These are phyloP conservation scores for Glaucopsyche alexis DNA, from an alignment of 2,888 invertebrate species.

Conservation along the genomic window DNA sequence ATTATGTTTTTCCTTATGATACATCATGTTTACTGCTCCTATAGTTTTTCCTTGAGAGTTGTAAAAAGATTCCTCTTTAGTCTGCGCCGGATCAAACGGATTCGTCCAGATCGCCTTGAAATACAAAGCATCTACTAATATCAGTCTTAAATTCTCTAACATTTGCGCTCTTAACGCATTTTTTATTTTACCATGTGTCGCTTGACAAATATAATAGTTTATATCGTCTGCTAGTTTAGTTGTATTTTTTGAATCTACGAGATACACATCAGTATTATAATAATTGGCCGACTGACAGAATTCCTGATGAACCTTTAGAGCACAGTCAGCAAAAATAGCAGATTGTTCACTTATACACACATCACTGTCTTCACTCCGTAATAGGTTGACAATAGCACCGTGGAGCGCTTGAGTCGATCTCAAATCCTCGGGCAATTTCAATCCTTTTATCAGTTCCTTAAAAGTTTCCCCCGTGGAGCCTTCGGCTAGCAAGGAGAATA, in stretches of 20 bases:
- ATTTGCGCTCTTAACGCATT: slow-evolving; percentile 79
- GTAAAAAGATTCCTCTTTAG: slow-evolving; percentile 78
- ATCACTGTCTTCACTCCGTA: slow-evolving; percentile 55
- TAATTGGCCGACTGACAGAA: slow-evolving; percentile 62
- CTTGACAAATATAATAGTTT: slow-evolving; percentile 83
- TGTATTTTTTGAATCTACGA: slow-evolving; percentile 78
- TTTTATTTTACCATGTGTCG: slow-evolving; percentile 84
- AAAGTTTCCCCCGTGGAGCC: slow-evolving; percentile 68
- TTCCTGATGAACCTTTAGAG: slow-evolving; percentile 59
- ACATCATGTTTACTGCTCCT: slow-evolving; percentile 87
- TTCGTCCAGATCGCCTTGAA: slow-evolving; percentile 87
- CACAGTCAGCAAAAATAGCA: slow-evolving; percentile 61
- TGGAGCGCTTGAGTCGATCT: slow-evolving; percentile 61
- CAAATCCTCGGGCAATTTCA: slow-evolving; percentile 60
- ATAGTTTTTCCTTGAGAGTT: slow-evolving; percentile 76
- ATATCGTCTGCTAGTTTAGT: slow-evolving; percentile 77
- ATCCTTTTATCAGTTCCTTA: slow-evolving; percentile 56
- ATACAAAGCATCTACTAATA: slow-evolving; percentile 83
- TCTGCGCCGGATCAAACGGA: slow-evolving; percentile 81
- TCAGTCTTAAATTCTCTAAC: slow-evolving; percentile 69
- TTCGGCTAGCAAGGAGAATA: slow-evolving; percentile 66
- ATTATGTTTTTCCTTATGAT: slow-evolving; percentile 80
- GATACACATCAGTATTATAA: slow-evolving; percentile 77
- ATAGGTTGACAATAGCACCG: slow-evolving; percentile 51
- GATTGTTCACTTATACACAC: slow-evolving; percentile 57